Percentiles rank a stretch among this genome's conserved stretches.
Conservation (phyloP, 1,140 invertebrate species). For the Magallana gigas region DNA sequence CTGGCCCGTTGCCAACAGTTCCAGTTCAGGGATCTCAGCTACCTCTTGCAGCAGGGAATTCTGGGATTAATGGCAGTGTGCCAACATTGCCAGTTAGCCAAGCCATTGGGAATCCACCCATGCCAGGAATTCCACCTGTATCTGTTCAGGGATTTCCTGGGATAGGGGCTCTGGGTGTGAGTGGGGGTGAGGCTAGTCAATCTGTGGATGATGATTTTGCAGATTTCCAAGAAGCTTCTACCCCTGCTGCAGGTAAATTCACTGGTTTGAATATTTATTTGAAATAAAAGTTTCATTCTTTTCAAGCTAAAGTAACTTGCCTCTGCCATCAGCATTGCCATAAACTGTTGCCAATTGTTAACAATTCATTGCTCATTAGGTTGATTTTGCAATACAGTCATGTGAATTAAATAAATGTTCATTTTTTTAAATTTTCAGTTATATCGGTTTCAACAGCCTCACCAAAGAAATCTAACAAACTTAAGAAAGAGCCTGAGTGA, state of each 20-base stretch:
- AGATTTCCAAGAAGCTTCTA: conserved; percentile 71
- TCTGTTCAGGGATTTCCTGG: conserved; percentile 1
- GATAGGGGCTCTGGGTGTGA: not conserved
- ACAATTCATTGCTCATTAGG: no score
- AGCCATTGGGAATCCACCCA: not conserved
- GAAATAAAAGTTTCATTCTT: not conserved
- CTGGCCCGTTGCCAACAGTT: not conserved
- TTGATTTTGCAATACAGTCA: no score
- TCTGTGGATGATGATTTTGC: conserved; percentile 72
- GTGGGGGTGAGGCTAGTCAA: not conserved
- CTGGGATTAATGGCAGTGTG: not conserved
- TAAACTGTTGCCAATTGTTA: no score
- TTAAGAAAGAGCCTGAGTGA: conserved; percentile 18
- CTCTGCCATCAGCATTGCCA: no score
- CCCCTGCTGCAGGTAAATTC: conserved; percentile 43
- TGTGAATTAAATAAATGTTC: no score
- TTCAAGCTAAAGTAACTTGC: not conserved
- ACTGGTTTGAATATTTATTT: not conserved
- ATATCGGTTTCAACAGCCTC: not conserved
- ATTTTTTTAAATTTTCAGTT: no score
- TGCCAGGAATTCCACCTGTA: not conserved
- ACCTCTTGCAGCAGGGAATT: not conserved
- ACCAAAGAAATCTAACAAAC: conserved; percentile 29
- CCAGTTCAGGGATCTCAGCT: not conserved
- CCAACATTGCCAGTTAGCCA: not conserved